Evolutionary conservation across 2,113 vertebrate genomes (phyloP).

Genomic region (Dryoscopus gambensis): DNA sequence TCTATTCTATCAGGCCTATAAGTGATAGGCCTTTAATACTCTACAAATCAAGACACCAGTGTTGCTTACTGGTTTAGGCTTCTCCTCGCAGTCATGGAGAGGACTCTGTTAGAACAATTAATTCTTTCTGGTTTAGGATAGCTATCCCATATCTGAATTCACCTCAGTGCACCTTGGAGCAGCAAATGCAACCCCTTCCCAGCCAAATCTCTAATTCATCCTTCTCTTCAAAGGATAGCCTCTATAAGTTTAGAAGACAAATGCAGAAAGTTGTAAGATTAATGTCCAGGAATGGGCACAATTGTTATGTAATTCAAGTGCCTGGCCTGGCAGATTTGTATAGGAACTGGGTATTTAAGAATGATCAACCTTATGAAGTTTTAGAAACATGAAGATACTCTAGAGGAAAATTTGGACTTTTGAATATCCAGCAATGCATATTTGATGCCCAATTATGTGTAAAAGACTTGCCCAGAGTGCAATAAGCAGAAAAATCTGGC

Average conservation of each 20-base stretch:
- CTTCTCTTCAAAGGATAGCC: neutral
- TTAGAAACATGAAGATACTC: neutral
- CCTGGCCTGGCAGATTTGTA: neutral
- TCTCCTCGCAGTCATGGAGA: neutral
- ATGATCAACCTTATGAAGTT: neutral
- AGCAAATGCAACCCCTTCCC: neutral
- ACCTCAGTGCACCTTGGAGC: neutral
- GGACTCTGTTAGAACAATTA: neutral
- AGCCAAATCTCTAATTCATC: neutral
- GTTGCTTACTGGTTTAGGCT: neutral
- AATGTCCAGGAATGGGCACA: neutral
- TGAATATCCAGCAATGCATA: neutral
- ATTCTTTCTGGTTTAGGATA: neutral
- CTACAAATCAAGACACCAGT: neutral
- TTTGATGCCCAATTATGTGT: neutral
- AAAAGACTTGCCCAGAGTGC: neutral
- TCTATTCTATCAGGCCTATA: neutral
- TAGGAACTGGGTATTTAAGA: neutral
- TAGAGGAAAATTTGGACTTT: neutral
- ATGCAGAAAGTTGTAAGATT: neutral
- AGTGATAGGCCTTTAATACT: neutral
- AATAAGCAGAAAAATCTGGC: neutral
- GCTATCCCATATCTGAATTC: neutral
- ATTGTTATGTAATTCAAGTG: neutral
- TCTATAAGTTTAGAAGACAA: neutral